These are phyloP conservation scores for Cosmia trapezina DNA, from an alignment of 2,888 invertebrate genomes.

Conservation along the genomic window DNA sequence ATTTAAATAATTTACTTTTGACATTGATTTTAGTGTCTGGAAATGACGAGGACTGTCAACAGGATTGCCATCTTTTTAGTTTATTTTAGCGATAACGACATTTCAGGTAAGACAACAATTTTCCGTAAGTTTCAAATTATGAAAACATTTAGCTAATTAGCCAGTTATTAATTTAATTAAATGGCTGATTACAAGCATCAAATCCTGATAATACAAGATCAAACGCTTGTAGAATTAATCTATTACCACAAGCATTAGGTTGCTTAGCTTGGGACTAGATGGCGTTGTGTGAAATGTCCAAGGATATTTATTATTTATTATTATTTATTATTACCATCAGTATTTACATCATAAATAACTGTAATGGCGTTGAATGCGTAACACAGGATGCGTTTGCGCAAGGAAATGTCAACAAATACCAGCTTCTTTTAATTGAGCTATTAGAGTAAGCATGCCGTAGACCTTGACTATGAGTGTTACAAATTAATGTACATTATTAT, in stretches of 20 bases:
- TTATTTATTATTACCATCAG: neutral
- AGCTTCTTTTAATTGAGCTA: constrained; percentile 2
- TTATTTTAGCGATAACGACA: neutral
- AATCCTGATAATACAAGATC: neutral
- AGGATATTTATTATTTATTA: too few relatives aligned
- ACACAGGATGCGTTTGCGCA: constrained; percentile 53
- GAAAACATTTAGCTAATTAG: neutral
- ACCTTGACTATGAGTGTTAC: neutral
- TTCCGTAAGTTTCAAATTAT: neutral
- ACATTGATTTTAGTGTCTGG: too few relatives aligned
- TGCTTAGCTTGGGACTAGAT: too few relatives aligned
- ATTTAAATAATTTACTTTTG: too few relatives aligned
- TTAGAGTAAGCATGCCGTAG: neutral
- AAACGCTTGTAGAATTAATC: neutral
- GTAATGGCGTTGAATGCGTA: constrained; percentile 23
- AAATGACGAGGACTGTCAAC: too few relatives aligned
- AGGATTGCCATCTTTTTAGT: too few relatives aligned
- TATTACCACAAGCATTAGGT: too few relatives aligned
- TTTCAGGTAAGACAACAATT: neutral
- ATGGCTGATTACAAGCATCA: too few relatives aligned
- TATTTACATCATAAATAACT: constrained; percentile 21
- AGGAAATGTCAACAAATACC: constrained; percentile 42
- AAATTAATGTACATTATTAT: neutral
- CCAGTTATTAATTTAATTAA: neutral
- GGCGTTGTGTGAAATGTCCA: too few relatives aligned